Conservation (phyloP, 2,113 vertebrate genomes). For the Collichthys lucidus region DNA sequence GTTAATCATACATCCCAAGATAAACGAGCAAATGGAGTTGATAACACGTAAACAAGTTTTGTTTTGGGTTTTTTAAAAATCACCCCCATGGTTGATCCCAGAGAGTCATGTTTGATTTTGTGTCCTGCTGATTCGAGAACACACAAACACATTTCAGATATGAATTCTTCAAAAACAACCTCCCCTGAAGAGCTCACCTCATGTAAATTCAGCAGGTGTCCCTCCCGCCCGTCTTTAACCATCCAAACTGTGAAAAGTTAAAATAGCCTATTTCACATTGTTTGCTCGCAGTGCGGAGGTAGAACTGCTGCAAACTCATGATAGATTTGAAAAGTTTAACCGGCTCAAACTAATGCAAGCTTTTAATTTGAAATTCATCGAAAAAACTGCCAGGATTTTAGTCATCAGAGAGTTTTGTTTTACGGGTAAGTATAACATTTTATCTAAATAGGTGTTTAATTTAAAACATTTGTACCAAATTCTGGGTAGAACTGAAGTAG, state of each 20-base stretch:
- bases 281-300: background rate
- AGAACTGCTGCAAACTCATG: background rate
- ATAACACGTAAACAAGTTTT: background rate
- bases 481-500: background rate
- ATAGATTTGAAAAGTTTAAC: background rate
- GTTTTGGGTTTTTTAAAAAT: background rate
- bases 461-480: background rate
- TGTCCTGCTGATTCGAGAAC: background rate
- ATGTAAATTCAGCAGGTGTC: constrained; percentile 29
- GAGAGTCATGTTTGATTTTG: background rate
- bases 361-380: constrained; percentile 4
- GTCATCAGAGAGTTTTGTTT: background rate
- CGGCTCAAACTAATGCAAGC: background rate
- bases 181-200: background rate
- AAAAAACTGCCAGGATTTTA: constrained; percentile 30
- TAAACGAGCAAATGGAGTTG: background rate
- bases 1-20: background rate
- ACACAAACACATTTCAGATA: background rate
- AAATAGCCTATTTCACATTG: background rate
- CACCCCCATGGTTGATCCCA: background rate
- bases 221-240: constrained; percentile 5
- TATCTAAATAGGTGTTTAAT: background rate
- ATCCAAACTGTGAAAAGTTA: background rate
- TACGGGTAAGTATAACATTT: constrained; percentile 24
- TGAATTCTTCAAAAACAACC: constrained; percentile 6